Evolutionary conservation across 2,888 invertebrate genomes (phyloP).

Genomic region (Scaptomyza caliginosa): DNA sequence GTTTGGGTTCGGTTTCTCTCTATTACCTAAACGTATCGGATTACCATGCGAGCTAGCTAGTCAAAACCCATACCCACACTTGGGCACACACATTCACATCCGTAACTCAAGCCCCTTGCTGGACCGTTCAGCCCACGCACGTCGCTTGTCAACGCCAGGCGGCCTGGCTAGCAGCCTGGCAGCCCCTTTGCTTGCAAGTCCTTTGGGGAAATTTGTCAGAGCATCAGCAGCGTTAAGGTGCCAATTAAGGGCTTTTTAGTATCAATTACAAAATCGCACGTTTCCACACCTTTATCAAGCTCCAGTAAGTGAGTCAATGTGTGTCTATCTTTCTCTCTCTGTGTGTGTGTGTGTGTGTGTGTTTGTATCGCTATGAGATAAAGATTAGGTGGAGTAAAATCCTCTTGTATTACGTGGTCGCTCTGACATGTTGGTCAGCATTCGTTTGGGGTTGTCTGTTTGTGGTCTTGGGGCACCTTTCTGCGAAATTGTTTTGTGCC

Average conservation of each 20-base stretch:
- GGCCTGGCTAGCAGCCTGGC: not conserved
- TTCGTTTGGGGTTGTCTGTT: conserved; percentile 27
- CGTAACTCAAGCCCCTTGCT: conserved; percentile 12
- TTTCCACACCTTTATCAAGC: conserved; percentile 74
- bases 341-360: conserved; percentile 6
- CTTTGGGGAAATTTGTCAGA: conserved; percentile 82
- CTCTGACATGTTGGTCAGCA: conserved; percentile 62
- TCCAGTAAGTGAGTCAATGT: conserved; percentile 17
- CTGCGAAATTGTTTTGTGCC: conserved; percentile 75
- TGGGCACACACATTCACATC: conserved; percentile 10
- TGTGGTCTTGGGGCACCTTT: conserved; percentile 30
- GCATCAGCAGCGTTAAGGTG: conserved; percentile 83
- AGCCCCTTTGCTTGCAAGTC: conserved; percentile 50
- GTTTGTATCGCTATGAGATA: conserved; percentile 2
- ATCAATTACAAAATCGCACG: conserved; percentile 84
- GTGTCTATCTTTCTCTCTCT: conserved; percentile 11
- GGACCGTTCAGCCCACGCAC: conserved; percentile 55
- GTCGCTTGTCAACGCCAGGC: conserved; percentile 63
- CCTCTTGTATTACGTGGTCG: conserved; percentile 41
- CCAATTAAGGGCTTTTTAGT: conserved; percentile 84
- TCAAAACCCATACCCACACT: conserved; percentile 7
- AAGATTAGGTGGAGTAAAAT: conserved; percentile 16
- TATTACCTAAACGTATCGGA: conserved; percentile 67
- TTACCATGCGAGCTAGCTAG: conserved; percentile 47
- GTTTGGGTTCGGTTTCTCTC: conserved; percentile 36